These are phyloP conservation scores for Phycodurus eques DNA, from an alignment of 2,113 vertebrate genomes.

Conservation along the genomic window DNA sequence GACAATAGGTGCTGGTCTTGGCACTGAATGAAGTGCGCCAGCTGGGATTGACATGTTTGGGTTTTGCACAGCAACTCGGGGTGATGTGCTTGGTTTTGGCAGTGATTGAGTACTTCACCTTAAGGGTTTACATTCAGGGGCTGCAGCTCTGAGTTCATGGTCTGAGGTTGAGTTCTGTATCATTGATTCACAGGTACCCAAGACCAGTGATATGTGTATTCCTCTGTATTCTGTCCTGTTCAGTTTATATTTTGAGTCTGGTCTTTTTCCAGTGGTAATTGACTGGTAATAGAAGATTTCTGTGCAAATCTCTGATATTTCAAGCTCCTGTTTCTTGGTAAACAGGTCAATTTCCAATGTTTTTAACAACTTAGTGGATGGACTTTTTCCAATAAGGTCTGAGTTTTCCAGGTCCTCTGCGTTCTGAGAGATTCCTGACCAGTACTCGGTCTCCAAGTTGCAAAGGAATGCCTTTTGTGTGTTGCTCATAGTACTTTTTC, in stretches of 20 bases:
- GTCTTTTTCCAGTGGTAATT: background rate
- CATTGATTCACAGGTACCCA: no score
- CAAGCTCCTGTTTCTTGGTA: background rate
- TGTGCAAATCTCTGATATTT: background rate
- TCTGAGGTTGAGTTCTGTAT: no score
- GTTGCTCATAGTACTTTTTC: background rate
- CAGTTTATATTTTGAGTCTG: background rate
- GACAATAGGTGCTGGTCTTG: no score
- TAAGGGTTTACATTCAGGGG: no score
- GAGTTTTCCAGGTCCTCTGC: background rate
- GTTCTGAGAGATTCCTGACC: background rate
- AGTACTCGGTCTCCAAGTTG: background rate
- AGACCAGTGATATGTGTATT: no score
- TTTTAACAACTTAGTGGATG: background rate
- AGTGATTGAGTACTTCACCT: no score
- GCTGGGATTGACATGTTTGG: no score
- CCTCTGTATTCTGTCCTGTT: background rate
- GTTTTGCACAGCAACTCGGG: no score
- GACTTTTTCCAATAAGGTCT: background rate
- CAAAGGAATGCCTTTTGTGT: background rate
- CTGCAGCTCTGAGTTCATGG: no score
- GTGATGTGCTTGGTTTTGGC: no score
- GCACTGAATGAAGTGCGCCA: no score
- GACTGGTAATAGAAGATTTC: background rate
- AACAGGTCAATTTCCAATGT: background rate